Conservation (phyloP, 2,888 invertebrate genomes). For the Pachycephus smyrnensis region DNA sequence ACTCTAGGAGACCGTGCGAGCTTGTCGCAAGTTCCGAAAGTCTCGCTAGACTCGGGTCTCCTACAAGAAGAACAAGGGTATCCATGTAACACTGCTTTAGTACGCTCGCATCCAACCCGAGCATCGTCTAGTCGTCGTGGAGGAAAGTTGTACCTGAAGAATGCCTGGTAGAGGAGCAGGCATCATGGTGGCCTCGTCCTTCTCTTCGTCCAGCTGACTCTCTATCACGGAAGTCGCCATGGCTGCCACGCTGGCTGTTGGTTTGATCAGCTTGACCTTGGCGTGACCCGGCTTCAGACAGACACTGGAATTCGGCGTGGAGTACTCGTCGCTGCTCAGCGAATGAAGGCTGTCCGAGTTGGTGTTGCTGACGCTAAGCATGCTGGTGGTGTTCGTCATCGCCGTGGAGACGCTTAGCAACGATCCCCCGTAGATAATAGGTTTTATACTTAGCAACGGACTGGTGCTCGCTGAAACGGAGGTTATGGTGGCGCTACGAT, state of each 20-base stretch:
- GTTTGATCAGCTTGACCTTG: constrained; percentile 47
- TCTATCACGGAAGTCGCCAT: constrained; percentile 53
- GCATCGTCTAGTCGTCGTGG: constrained; percentile 7
- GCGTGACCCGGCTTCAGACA: constrained; percentile 34
- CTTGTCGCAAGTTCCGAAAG: constrained; percentile 41
- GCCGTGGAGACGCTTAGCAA: constrained; percentile 75
- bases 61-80: constrained; percentile 37
- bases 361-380: constrained; percentile 50
- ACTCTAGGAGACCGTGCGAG: constrained; percentile 39
- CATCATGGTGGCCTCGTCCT: constrained; percentile 56
- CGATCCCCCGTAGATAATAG: constrained; percentile 73
- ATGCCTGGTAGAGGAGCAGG: constrained; percentile 70
- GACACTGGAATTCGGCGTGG: constrained; percentile 45
- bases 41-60: constrained; percentile 51
- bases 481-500: constrained; percentile 72
- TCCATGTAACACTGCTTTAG: neutral
- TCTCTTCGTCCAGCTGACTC: constrained; percentile 48
- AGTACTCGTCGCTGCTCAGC: constrained; percentile 63
- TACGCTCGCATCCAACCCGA: neutral
- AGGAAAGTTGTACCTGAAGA: constrained; percentile 71
- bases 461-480: constrained; percentile 78
- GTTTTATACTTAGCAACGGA: constrained; percentile 75
- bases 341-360: constrained; percentile 75
- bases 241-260: constrained; percentile 57
- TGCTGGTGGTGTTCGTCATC: constrained; percentile 67